Evolutionary conservation across 2,797 vertebrate species (phyloP), one percentile per base, ranked within the genome.

Genomic region (Cryptoprocta ferox): DNA sequence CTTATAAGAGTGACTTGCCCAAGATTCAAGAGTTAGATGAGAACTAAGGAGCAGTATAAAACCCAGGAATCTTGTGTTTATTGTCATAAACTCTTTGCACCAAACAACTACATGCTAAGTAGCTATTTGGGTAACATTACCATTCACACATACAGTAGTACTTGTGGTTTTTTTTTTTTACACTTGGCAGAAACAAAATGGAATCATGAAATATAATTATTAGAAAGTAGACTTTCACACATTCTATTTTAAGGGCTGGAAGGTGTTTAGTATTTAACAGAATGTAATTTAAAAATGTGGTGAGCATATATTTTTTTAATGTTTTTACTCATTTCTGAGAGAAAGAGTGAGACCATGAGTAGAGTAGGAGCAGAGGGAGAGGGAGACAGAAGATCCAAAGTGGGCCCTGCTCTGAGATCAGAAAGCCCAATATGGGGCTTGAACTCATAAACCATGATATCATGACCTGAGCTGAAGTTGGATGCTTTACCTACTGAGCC

Each of bases 131-230:
- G 11, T 68, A 35, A 35, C 16, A 8, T 63, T 80, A n/a, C 32
- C 16, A 82, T 5, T 71, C 32, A 53, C 4, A 28, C 6, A 39
- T 6, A 59, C 66, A 45, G 50, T 76, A 85, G 26, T 88, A 53
- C 13, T 89, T 32, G 11, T 48, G 15, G 48, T 13, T 6, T 45
- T 9, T 4, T 53, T 63, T 56, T 92, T 71, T 92, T 19, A 63
- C 28, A 70, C 28, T 89, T 96, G 30, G 42, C 26, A 71, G 21
- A 78, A 95, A 86, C 35, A 89, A 95, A 85, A 90, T 63, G 15
- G 10, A 86, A 85, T 86, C 61, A 86, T 24, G 83, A 73, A 39
- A 66, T 81, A 39, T 14, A 93, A 48, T 42, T 5, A 70, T 50
- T 56, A 83, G 42, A 85, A 76, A 88, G 42, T 15, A 48, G 4